Evolutionary conservation across 2,797 vertebrate genomes (phyloP), one percentile per base, ranked within the genome.

Genomic region (Periophthalmus magnuspinnatus): DNA sequence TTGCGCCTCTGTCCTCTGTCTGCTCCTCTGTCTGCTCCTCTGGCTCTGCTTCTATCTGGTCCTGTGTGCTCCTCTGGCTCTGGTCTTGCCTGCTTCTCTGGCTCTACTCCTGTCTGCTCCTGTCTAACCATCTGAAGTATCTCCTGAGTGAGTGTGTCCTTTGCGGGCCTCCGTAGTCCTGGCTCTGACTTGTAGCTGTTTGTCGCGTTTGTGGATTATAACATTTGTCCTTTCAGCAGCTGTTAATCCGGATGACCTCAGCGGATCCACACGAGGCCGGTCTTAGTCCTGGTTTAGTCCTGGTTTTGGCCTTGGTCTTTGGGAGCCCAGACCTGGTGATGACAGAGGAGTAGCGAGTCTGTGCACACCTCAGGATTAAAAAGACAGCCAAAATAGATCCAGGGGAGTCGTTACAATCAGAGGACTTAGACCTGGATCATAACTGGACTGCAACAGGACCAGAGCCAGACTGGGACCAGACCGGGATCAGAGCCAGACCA

Each of bases 151-250:
- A 34, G 52, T 9, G 52, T 54, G 21, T 55, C 52, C 52, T 11
- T 11, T 9, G 19, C 33, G 9, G 9, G 59, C 19, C 34, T 61
- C 59, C 34, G 34, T 61, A 41, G 84, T 81, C 57, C 68, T 78
- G 78, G 19, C 34, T 22, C 54, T 68, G 48, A 33, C 74, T 69
- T 72, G 7, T 13, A 80, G 71, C 85, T 87, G 82, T 78, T 81
- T 76, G 77, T 57, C 67, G 56, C 69, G 56, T 68, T 80, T 74
- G 68, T 6, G 81, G 84, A 90, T 91, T 88, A 89, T 84, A 88
- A 77, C 85, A 86, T 91, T 89, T 89, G 91, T 88, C 71, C 79
- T 75, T 2, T 81, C 75, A 72, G 75, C 77, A 80, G 83, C 79
- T 73, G 81, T 70, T 88, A 89, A 90, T 86, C 81, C 80, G 32